Conservation (phyloP, 2,113 vertebrate species). For the Melanerpes aurifrons region DNA sequence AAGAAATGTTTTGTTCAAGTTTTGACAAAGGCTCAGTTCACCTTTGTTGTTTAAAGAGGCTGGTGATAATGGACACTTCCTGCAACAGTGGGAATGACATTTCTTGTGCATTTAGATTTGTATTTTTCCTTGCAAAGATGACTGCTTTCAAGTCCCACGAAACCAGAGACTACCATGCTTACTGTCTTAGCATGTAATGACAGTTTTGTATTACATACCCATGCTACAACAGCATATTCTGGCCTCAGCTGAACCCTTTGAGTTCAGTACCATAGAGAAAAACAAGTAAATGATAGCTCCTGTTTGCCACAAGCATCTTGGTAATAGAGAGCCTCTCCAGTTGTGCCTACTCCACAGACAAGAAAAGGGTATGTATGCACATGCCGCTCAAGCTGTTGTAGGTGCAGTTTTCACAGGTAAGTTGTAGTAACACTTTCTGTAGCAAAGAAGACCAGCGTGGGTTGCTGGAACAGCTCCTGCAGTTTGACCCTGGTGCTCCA, state of each 20-base stretch:
- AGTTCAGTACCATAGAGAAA: not conserved
- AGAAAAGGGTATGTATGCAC: not conserved
- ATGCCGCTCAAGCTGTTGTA: not conserved
- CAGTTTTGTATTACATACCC: not conserved
- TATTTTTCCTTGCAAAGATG: not conserved
- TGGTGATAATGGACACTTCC: not conserved
- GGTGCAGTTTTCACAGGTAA: not conserved
- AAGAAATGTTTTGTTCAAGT: not conserved
- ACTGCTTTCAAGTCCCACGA: not conserved
- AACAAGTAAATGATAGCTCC: not conserved
- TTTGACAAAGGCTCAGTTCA: fast-evolving
- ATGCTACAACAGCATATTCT: not conserved
- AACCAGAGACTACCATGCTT: not conserved
- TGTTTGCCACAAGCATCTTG: not conserved
- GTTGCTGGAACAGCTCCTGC: not conserved
- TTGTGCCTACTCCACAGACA: not conserved
- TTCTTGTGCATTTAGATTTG: not conserved
- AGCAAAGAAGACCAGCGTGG: not conserved
- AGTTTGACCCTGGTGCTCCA: not conserved
- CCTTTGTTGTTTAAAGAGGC: not conserved
- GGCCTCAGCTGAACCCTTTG: not conserved
- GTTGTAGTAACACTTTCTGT: not conserved
- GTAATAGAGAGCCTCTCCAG: not conserved
- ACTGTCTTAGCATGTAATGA: not conserved
- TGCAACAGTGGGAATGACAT: not conserved